Evolutionary conservation across 2,797 vertebrate genomes (phyloP), one percentile per base, ranked within the genome.

Genomic region (Tinamus major): DNA sequence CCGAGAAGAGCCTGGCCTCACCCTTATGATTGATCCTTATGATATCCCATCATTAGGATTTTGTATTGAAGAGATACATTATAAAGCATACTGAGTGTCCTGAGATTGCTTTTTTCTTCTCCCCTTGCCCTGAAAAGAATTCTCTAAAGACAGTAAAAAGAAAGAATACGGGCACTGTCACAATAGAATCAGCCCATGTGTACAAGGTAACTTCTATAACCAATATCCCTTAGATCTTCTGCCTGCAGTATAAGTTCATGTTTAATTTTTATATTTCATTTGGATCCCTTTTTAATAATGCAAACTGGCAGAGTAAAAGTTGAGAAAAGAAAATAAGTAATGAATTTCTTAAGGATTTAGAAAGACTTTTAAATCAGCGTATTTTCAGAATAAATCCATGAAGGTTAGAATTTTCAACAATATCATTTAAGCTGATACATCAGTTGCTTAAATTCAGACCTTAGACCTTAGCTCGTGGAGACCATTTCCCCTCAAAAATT

Each of bases 31-130:
- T 35, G 35, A 35, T 35, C 35, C 35, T 35, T 35, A 35, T 35
- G 35, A 35, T 35, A 35, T 35, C 35, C 35, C 35, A 35, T 35
- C 35, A 35, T 35, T 35, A 17, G 20, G 24, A 64, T 53, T 87
- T 79, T 69, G 5, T 6, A 13, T 27, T 63, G 31, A 69, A 69
- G 42, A 64, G 78, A 56, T 13, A 21, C 10, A 31, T 33, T 2
- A 16, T 3, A 68, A 58, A 51, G 6, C 7, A 31, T 13, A 41
- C 5, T 31, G 23, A 69, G 41, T 35, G 8, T n/a, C 29, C 17
- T 53, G 19, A 1, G 23, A 53, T 7, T 0, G 0, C 53, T 56
- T 46, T 55, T 29, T 55, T 55, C 29, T 7, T 2, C 0, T 0
- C 13, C 46, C 51, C 15, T 29, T 16, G 33, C 14, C 13, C 9